Percentiles rank a stretch among this genome's conserved stretches.
phyloP scores from a whole-genome alignment of 2,797 vertebrate genomes.

The Parauchenoglanis ngamensis region DNA sequence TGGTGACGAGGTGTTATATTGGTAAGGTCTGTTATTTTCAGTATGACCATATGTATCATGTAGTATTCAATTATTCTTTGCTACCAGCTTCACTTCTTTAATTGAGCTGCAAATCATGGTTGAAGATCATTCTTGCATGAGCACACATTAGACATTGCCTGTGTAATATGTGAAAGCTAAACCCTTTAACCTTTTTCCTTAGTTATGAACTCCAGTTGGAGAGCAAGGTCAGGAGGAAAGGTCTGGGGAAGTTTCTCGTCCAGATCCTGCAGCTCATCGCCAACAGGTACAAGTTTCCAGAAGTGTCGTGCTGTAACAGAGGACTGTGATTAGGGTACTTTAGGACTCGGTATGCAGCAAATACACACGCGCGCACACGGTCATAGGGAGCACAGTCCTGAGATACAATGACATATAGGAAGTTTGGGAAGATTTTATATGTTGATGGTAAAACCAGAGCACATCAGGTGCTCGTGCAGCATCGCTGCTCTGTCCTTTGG shows the following conservation, averaged over 20 bases:
- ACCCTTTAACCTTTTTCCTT: slow-evolving; percentile 5
- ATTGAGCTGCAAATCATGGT: neutral
- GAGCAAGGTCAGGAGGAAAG: slow-evolving; percentile 86
- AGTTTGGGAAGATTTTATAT: neutral
- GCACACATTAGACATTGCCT: neutral
- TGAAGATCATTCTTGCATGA: neutral
- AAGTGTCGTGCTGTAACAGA: neutral
- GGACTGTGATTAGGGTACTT: neutral
- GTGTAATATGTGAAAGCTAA: neutral
- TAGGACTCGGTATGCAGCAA: neutral
- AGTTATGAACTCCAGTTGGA: slow-evolving; percentile 95
- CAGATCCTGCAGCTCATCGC: slow-evolving; percentile 94
- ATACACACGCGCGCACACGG: neutral
- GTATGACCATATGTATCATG: neutral
- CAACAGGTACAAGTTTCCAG: slow-evolving; percentile 77
- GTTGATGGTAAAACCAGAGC: neutral
- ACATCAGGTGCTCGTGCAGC: neutral
- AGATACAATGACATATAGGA: neutral
- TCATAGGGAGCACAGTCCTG: neutral
- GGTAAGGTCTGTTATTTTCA: slow-evolving; percentile 70
- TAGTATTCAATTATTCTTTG: neutral
- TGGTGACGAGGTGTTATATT: slow-evolving; percentile 93
- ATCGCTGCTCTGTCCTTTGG: neutral
- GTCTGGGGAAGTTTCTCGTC: slow-evolving; percentile 91
- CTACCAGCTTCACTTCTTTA: neutral